Percentiles rank a stretch among this genome's conserved stretches.
Evolutionary conservation across 2,113 vertebrate genomes (phyloP).

Genomic region (Lethenteron camtschaticum): DNA sequence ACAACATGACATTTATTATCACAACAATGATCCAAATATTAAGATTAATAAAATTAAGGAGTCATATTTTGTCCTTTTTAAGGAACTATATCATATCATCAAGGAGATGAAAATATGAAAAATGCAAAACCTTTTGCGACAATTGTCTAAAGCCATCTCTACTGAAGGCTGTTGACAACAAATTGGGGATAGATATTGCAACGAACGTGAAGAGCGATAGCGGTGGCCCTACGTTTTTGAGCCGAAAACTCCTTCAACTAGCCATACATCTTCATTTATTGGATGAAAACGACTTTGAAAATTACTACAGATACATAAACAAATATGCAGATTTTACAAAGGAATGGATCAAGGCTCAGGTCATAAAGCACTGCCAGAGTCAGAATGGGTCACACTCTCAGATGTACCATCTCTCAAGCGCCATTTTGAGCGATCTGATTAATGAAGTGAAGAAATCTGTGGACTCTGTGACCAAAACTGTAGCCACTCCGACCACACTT

Average conservation of each 20-base stretch:
- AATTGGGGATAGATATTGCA: conserved; percentile 1
- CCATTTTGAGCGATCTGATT: too few relatives aligned
- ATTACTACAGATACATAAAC: conserved; percentile 5
- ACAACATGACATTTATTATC: neutral
- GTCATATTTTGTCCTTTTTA: conserved; percentile 3
- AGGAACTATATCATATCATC: neutral
- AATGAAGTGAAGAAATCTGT: too few relatives aligned
- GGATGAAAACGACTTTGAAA: neutral
- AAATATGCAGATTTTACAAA: neutral
- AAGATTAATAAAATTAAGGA: neutral
- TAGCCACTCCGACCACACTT: too few relatives aligned
- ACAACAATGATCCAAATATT: neutral
- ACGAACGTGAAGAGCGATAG: neutral
- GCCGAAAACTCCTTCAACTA: conserved; percentile 6
- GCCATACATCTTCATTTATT: conserved; percentile 5
- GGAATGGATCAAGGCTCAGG: conserved; percentile 6
- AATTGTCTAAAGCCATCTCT: conserved; percentile 2
- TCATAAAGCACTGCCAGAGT: neutral
- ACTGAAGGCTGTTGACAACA: neutral
- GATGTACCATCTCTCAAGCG: too few relatives aligned
- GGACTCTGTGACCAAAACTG: too few relatives aligned
- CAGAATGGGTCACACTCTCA: neutral
- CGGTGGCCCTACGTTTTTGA: neutral
- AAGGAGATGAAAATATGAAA: conserved; percentile 6
- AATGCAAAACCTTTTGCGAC: conserved; percentile 4